Conservation (phyloP, 53 echinoderm and acorn worm genomes). For the Mesocentrotus franciscanus region DNA sequence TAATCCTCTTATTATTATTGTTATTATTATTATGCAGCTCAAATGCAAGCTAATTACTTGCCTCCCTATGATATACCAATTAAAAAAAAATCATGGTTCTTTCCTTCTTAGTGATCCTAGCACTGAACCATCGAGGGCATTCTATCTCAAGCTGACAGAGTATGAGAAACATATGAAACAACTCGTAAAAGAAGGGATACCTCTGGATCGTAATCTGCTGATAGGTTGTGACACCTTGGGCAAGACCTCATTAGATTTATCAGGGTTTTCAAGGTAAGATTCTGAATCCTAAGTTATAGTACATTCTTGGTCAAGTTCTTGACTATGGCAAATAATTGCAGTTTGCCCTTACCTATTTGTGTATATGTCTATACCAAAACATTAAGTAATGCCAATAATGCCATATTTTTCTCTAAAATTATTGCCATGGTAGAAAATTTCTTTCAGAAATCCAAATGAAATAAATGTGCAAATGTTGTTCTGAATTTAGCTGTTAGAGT, state of each 20-base stretch:
- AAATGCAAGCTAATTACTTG: too few relatives aligned
- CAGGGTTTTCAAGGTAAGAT: slow-evolving; percentile 50
- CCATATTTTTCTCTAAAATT: neutral
- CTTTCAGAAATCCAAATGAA: neutral
- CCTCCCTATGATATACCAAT: neutral
- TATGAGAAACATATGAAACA: slow-evolving; percentile 81
- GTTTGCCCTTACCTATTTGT: neutral
- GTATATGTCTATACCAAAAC: neutral
- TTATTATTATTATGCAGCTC: too few relatives aligned
- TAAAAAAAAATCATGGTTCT: neutral
- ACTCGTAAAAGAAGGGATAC: slow-evolving; percentile 71
- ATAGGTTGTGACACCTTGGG: slow-evolving; percentile 56
- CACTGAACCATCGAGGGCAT: slow-evolving; percentile 80
- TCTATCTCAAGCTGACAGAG: slow-evolving; percentile 69
- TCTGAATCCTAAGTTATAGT: too few relatives aligned
- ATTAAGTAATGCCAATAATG: neutral
- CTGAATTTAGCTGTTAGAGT: neutral
- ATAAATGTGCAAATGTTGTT: neutral
- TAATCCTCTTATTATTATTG: too few relatives aligned
- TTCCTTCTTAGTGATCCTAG: slow-evolving; percentile 56
- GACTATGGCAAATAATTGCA: neutral
- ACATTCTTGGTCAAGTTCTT: neutral
- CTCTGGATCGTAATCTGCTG: slow-evolving; percentile 63
- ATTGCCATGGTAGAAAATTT: neutral
- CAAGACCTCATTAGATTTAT: slow-evolving; percentile 41